phyloP scores from a whole-genome alignment of 2,113 vertebrate species.

The Ceyx margarethae region DNA sequence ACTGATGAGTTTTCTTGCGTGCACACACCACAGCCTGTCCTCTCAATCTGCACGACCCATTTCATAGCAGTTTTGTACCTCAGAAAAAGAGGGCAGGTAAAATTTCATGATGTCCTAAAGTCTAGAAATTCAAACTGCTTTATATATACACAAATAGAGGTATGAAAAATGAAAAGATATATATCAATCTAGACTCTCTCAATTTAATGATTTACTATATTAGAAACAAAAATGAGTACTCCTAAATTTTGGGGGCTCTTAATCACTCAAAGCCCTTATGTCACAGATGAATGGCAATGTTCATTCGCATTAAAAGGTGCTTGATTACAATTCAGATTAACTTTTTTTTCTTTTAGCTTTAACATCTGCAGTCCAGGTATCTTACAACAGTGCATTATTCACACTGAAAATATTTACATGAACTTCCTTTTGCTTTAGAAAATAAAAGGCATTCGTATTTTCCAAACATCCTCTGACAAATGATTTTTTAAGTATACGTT shows the following conservation, averaged over 20 bases:
- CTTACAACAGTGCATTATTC: accelerated
- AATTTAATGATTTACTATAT: not conserved
- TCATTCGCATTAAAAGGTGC: not conserved
- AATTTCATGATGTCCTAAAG: not conserved
- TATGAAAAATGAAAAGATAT: not conserved
- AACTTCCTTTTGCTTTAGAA: not conserved
- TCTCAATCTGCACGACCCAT: not conserved
- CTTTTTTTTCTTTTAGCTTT: not conserved
- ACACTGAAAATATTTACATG: not conserved
- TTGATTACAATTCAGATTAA: not conserved
- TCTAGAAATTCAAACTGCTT: not conserved
- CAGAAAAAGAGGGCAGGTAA: not conserved
- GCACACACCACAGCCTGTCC: not conserved
- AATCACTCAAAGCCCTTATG: not conserved
- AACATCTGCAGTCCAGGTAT: not conserved
- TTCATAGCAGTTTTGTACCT: not conserved
- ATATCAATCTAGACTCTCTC: not conserved
- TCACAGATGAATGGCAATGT: not conserved
- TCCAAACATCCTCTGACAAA: not conserved
- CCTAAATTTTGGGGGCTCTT: not conserved
- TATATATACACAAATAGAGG: not conserved
- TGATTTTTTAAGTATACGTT: not conserved
- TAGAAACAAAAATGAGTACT: not conserved
- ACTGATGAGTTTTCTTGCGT: too few relatives aligned
- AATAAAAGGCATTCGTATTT: not conserved